Conservation (phyloP, 1,140 invertebrate genomes). For the Branchinecta lynchi region DNA sequence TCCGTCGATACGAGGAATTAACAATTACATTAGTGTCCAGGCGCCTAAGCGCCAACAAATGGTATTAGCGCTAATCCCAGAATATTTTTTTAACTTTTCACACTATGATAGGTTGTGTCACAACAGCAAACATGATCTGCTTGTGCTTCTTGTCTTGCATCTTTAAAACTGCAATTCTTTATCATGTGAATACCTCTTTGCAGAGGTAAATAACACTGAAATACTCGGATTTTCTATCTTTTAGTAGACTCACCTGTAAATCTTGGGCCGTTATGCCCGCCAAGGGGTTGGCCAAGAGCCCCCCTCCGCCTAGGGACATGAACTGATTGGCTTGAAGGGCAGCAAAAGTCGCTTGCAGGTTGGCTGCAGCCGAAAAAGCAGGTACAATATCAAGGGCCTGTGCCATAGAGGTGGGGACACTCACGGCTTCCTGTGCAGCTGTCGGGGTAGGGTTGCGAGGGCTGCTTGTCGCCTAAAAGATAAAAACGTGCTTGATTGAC, state of each 20-base stretch:
- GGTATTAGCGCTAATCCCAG: too few species aligned
- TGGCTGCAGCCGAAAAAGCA: slow-evolving; percentile 12
- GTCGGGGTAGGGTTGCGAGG: background rate
- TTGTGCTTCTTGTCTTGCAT: too few species aligned
- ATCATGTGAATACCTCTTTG: too few species aligned
- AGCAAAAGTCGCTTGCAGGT: slow-evolving; percentile 41
- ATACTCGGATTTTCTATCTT: too few species aligned
- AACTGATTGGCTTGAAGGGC: slow-evolving; percentile 44
- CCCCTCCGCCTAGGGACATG: slow-evolving; percentile 21
- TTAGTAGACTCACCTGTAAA: slow-evolving; percentile 31
- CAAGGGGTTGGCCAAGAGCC: slow-evolving; percentile 32
- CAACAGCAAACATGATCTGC: too few species aligned
- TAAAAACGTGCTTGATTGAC: background rate
- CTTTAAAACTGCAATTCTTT: too few species aligned
- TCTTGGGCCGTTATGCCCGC: slow-evolving; percentile 40
- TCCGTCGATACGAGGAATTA: too few species aligned
- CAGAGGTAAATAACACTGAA: too few species aligned
- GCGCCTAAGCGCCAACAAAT: too few species aligned
- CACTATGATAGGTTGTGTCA: too few species aligned
- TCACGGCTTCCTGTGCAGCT: background rate
- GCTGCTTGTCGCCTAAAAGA: background rate
- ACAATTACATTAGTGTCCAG: too few species aligned
- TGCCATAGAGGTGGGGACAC: background rate
- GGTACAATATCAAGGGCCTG: background rate
- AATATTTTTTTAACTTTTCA: too few species aligned